Conservation (phyloP, 1,140 invertebrate species). For the Leptinotarsa defecta region DNA sequence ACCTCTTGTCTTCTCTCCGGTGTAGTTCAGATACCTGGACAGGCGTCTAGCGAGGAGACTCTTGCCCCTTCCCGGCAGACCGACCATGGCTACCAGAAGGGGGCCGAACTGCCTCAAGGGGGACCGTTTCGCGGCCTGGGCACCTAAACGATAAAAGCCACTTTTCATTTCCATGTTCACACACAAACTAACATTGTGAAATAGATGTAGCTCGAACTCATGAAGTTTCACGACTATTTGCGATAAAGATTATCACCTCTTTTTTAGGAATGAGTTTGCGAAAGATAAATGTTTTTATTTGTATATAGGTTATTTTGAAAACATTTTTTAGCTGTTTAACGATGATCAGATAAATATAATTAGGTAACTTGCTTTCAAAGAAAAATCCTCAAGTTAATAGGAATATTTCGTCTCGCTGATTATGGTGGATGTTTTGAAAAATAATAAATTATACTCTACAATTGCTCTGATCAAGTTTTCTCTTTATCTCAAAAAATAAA, state of each 20-base stretch:
- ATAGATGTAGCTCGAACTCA: not conserved
- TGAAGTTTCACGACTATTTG: not conserved
- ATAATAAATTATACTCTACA: too few relatives aligned
- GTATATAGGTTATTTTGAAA: not conserved
- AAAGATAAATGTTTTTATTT: not conserved
- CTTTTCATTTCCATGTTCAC: slow-evolving; percentile 33
- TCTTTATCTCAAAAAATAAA: too few relatives aligned
- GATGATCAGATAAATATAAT: too few relatives aligned
- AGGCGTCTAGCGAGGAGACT: slow-evolving; percentile 89
- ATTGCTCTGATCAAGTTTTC: too few relatives aligned
- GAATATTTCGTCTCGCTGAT: too few relatives aligned
- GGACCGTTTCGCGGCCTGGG: slow-evolving; percentile 56
- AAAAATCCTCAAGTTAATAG: too few relatives aligned
- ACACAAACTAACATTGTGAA: not conserved
- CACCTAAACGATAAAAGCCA: slow-evolving; percentile 56
- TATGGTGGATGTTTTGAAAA: too few relatives aligned
- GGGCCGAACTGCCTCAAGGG: slow-evolving; percentile 67
- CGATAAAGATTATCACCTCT: not conserved
- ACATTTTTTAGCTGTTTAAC: too few relatives aligned
- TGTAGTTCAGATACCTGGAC: slow-evolving; percentile 88
- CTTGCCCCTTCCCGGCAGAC: slow-evolving; percentile 88
- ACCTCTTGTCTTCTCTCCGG: slow-evolving; percentile 86
- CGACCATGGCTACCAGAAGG: slow-evolving; percentile 86
- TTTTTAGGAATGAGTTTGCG: not conserved
- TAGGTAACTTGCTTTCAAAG: too few relatives aligned